These are phyloP conservation scores for Saccostrea cuccullata DNA, from an alignment of 1,140 invertebrate genomes.

Conservation along the genomic window DNA sequence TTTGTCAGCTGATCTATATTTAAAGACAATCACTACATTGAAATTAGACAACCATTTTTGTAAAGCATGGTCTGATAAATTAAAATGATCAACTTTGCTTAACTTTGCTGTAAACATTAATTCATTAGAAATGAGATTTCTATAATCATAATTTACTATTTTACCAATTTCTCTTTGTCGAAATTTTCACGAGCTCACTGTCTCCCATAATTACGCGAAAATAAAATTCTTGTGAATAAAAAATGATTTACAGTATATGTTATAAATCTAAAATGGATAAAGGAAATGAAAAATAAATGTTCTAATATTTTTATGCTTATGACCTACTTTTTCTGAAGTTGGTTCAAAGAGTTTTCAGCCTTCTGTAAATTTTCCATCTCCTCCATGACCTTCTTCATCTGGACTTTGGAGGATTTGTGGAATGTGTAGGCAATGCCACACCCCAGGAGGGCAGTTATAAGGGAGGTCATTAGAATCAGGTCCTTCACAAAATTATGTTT, in stretches of 20 bases:
- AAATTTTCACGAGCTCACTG: too few species aligned
- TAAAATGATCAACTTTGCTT: too few species aligned
- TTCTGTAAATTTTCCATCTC: constrained; percentile 95
- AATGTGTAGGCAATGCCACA: constrained; percentile 94
- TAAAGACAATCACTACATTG: background rate
- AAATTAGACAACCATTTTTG: background rate
- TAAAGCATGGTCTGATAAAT: too few species aligned
- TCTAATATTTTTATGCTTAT: background rate
- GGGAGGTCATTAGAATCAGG: constrained; percentile 88
- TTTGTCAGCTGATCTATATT: background rate
- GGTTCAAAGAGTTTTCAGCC: constrained; percentile 91
- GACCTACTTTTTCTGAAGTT: constrained; percentile 84
- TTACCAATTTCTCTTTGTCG: too few species aligned
- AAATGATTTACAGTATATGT: too few species aligned
- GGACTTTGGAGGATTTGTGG: constrained; percentile 90
- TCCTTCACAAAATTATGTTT: constrained; percentile 92
- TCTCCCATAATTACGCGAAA: too few species aligned
- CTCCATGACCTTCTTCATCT: constrained; percentile 92
- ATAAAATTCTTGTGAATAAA: too few species aligned
- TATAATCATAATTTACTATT: too few species aligned
- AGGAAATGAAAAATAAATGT: too few species aligned
- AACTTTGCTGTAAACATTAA: too few species aligned
- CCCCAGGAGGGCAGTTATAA: constrained; percentile 90
- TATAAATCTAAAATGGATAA: too few species aligned
- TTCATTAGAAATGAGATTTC: too few species aligned